Conservation (phyloP, 2,888 invertebrate species). For the Pammene fasciana region DNA sequence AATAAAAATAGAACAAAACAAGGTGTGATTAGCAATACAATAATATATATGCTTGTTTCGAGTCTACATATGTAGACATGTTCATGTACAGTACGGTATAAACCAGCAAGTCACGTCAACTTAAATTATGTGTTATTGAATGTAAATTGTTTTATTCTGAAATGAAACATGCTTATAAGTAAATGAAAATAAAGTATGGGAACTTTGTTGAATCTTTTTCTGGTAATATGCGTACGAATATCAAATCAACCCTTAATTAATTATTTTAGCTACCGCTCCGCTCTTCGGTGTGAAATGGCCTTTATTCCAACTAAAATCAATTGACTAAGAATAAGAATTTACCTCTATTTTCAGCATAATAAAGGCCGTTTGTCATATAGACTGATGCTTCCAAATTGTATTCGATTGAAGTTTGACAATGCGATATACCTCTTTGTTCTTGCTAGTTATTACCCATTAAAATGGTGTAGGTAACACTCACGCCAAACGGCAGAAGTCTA, state of each 20-base stretch:
- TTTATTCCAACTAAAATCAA: too few species aligned
- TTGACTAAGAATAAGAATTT: too few species aligned
- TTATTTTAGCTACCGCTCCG: too few species aligned
- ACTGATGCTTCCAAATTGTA: too few species aligned
- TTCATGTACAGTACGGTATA: constrained; percentile 75
- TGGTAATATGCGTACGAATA: constrained; percentile 5
- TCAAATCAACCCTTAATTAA: background rate
- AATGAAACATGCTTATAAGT: constrained; percentile 82
- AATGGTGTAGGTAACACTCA: too few species aligned
- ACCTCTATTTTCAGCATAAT: too few species aligned
- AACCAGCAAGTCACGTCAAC: constrained; percentile 79
- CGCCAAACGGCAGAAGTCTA: too few species aligned
- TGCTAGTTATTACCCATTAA: too few species aligned
- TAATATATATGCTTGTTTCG: constrained; percentile 52
- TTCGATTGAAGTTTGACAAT: too few species aligned
- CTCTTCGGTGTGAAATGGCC: too few species aligned
- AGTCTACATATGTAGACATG: constrained; percentile 46
- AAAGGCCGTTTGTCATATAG: too few species aligned
- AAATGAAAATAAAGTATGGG: constrained; percentile 83
- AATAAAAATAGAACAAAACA: constrained; percentile 58
- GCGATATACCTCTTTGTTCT: too few species aligned
- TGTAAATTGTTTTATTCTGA: constrained; percentile 82
- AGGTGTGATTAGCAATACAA: constrained; percentile 58
- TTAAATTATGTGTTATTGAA: constrained; percentile 82
- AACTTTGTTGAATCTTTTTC: constrained; percentile 73